phyloP scores from a whole-genome alignment of 2,888 invertebrate genomes.

The Minunthozetes semirufus region DNA sequence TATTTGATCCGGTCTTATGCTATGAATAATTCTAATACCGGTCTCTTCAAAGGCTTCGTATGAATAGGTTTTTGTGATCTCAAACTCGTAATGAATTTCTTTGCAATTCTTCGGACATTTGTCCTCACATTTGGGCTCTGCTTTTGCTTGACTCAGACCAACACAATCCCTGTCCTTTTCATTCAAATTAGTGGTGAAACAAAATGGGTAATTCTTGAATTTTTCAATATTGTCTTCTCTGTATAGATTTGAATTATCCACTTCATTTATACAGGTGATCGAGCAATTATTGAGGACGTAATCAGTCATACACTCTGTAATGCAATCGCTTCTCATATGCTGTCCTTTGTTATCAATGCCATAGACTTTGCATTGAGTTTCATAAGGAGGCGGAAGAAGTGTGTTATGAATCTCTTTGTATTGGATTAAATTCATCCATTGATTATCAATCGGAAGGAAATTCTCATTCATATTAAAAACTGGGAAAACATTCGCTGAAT shows the following conservation, averaged over 20 bases:
- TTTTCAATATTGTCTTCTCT: neutral
- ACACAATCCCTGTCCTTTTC: neutral
- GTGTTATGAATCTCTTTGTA: neutral
- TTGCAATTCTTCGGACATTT: neutral
- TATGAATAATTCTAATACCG: neutral
- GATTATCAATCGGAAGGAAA: neutral
- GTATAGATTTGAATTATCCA: no score
- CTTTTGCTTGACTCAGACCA: neutral
- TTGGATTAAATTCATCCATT: neutral
- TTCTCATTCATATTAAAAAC: neutral
- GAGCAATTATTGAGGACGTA: neutral
- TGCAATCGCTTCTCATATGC: neutral
- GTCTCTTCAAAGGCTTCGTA: neutral
- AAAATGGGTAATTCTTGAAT: neutral
- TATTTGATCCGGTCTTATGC: neutral
- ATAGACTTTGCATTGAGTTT: neutral
- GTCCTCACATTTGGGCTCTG: neutral
- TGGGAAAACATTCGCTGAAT: neutral
- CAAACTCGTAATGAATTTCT: neutral
- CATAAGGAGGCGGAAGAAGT: neutral
- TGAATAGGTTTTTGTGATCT: neutral
- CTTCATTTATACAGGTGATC: neutral
- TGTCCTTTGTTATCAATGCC: neutral
- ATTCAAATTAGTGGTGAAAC: neutral
- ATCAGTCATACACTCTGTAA: neutral